A percentile compares a stretch with the other conserved stretches of the same genome.
phyloP scores from a whole-genome alignment of 2,797 vertebrate species.

The Clarias platycephalus region DNA sequence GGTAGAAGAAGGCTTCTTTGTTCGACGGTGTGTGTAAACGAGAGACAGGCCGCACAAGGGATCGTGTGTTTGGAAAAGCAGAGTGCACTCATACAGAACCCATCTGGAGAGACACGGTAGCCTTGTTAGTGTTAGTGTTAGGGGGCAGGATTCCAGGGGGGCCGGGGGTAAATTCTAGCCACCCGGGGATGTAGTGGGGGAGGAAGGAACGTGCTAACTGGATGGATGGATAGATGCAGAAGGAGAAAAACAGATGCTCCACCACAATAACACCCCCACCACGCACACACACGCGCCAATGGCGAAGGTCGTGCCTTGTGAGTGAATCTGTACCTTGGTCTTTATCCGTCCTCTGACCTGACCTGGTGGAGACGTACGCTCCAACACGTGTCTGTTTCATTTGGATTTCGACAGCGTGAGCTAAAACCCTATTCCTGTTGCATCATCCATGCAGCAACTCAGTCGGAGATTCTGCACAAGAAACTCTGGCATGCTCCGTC shows the following conservation, averaged over 20 bases:
- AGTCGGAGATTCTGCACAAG: background rate
- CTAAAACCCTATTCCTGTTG: background rate
- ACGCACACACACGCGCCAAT: background rate
- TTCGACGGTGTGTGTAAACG: constrained; percentile 38
- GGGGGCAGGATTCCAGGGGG: background rate
- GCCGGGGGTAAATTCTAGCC: background rate
- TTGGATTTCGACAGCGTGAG: background rate
- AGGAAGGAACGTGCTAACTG: constrained; percentile 33
- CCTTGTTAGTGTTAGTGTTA: background rate
- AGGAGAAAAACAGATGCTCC: constrained; percentile 26
- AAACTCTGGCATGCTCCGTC: background rate
- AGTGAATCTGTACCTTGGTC: constrained; percentile 50
- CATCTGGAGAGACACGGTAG: constrained; percentile 38
- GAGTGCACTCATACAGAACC: constrained; percentile 57
- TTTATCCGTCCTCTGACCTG: constrained; percentile 3
- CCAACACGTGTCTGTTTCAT: background rate
- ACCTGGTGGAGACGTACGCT: constrained; percentile 26
- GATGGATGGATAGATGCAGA: constrained; percentile 58
- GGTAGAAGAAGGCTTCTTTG: constrained; percentile 61
- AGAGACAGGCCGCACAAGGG: background rate
- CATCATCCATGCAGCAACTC: constrained; percentile 4
- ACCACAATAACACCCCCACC: background rate
- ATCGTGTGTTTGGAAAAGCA: constrained; percentile 41
- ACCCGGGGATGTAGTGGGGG: constrained; percentile 15
- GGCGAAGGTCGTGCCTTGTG: constrained; percentile 34